These are phyloP conservation scores for Lepeophtheirus nordmannii DNA, from an alignment of 2,888 invertebrate species.

Conservation along the genomic window DNA sequence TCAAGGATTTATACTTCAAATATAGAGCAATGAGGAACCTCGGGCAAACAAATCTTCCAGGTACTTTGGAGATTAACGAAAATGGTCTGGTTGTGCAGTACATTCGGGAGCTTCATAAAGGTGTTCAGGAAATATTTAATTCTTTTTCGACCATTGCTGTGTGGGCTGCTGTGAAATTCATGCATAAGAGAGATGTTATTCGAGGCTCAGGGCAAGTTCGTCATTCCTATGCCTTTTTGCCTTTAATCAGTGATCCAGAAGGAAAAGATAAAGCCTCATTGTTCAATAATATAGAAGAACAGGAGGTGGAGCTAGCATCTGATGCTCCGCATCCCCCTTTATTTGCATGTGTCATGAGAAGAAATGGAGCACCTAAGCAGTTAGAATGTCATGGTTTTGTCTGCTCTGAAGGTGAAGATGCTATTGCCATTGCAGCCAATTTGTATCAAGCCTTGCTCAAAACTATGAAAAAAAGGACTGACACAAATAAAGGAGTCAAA, in stretches of 20 bases:
- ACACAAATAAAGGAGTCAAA: constrained; percentile 4
- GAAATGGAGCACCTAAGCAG: constrained; percentile 47
- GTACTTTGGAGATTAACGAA: constrained; percentile 47
- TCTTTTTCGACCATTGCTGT: constrained; percentile 80
- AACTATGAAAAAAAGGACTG: constrained; percentile 46
- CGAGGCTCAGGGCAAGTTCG: constrained; percentile 30
- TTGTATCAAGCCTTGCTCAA: constrained; percentile 73
- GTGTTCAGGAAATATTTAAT: constrained; percentile 41
- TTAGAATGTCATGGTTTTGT: constrained; percentile 81
- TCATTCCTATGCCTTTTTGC: constrained; percentile 59
- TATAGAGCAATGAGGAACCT: constrained; percentile 33
- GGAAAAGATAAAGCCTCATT: constrained; percentile 28
- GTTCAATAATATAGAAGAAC: constrained; percentile 27
- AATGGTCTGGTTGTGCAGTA: constrained; percentile 27
- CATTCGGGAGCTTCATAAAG: constrained; percentile 27
- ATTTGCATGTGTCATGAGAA: constrained; percentile 75
- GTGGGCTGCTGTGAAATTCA: constrained; percentile 78
- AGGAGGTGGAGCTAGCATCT: constrained; percentile 27
- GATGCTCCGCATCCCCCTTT: constrained; percentile 52
- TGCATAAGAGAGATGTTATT: constrained; percentile 36
- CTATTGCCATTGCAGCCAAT: constrained; percentile 76
- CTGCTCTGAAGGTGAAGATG: constrained; percentile 74
- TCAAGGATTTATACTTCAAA: constrained; percentile 53
- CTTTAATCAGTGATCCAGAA: constrained; percentile 58
- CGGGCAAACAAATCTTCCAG: constrained; percentile 42